These are phyloP conservation scores for Lepidurus packardi DNA, from an alignment of 1,140 invertebrate genomes.

Conservation along the genomic window DNA sequence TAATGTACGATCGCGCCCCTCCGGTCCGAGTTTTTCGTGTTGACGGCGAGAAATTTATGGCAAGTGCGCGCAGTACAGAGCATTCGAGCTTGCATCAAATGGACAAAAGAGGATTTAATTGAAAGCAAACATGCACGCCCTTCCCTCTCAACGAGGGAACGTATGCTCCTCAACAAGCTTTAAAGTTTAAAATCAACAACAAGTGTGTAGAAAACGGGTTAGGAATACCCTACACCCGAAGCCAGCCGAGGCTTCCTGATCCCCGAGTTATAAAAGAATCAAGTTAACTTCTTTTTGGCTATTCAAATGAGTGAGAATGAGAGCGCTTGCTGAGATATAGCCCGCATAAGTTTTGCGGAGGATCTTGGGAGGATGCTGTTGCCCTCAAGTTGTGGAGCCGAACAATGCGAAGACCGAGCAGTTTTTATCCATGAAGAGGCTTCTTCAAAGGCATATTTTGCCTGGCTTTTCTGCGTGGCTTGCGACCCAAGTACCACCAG, in stretches of 20 bases:
- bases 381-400: background rate
- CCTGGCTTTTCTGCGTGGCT: constrained; percentile 3
- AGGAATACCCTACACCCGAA: background rate
- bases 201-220: background rate
- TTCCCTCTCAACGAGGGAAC: background rate
- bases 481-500: constrained; percentile 20
- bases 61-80: background rate
- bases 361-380: background rate
- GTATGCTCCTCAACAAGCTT: constrained; percentile 11
- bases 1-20: constrained; percentile 5
- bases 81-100: background rate
- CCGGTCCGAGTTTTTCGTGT: background rate
- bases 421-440: background rate
- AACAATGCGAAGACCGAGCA: background rate
- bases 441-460: constrained; percentile 22
- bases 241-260: background rate
- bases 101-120: constrained; percentile 12
- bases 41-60: background rate
- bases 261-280: background rate
- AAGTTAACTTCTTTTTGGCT: background rate
- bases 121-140: constrained; percentile 1
- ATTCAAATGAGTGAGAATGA: constrained; percentile 4
- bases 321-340: background rate
- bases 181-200: constrained; percentile 20
- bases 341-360: background rate